These are phyloP conservation scores for Luehdorfia chinensis DNA, from an alignment of 1,140 invertebrate species.

Conservation along the genomic window DNA sequence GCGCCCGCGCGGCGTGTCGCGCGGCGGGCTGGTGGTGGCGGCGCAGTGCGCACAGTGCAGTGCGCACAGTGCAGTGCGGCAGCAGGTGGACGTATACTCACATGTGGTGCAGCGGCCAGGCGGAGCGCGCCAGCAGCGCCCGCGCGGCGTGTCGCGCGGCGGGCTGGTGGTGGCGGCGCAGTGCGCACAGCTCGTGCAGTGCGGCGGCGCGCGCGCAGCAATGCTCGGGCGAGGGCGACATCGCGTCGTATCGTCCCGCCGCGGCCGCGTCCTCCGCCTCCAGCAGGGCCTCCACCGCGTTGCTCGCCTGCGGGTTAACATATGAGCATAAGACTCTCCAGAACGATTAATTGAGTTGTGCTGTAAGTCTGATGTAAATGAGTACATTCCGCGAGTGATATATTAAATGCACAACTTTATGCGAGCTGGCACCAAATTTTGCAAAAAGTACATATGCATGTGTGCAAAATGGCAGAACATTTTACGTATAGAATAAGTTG, in stretches of 20 bases:
- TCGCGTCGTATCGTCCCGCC: constrained; percentile 87
- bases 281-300: constrained; percentile 35
- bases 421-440: too few relatives aligned
- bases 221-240: constrained; percentile 92
- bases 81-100: not conserved
- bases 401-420: too few relatives aligned
- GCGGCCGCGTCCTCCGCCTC: constrained; percentile 87
- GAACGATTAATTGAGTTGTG: too few relatives aligned
- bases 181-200: constrained; percentile 85
- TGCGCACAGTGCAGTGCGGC: too few relatives aligned
- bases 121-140: constrained; percentile 26
- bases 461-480: too few relatives aligned
- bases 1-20: too few relatives aligned
- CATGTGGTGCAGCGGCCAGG: constrained; percentile 24
- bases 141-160: constrained; percentile 79
- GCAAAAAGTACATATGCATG: too few relatives aligned
- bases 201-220: constrained; percentile 87
- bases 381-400: too few relatives aligned
- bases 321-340: constrained; percentile 1
- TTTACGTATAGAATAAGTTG: too few relatives aligned
- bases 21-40: too few relatives aligned
- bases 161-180: constrained; percentile 85
- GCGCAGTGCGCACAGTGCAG: too few relatives aligned
- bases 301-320: constrained; percentile 45
- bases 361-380: too few relatives aligned